Base-by-base conservation (phyloP, 2,888 invertebrate species). In the Cheiracanthium punctorium region DNA sequence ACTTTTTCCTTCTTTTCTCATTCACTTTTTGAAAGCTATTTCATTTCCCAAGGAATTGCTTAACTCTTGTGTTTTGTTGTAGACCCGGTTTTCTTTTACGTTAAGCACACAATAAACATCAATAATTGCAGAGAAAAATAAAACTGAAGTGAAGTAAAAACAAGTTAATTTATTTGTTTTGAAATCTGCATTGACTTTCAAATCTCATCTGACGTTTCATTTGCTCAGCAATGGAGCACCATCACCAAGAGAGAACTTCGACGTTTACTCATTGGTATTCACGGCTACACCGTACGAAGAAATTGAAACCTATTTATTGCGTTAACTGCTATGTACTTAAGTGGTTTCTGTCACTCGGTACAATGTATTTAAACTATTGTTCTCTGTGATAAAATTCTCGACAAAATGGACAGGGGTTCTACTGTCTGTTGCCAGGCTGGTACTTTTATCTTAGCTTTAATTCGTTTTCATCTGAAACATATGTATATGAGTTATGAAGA, bases 291-390 rank as follows among this genome's bases (percentile, higher is more conserved):
- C 12, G 43, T 17, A 7, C 2, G 17, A 2, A 48, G 43, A 48
- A 48, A 48, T 48, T 48, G 43, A 48, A 48, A 48, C 43, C 43
- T 48, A 48, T 48, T 48, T 48, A 48, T 48, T 48, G 43, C 17
- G 43, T 17, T 48, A 48, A 48, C 43, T 17, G 43, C 43, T 48
- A 48, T 48, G 43, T 48, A 48, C 43, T 48, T 48, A 48, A 48
- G 43, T 17, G 17, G 43, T 48, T 48, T 48, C 43, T 48, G 43
- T 48, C 43, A 48, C 14, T 48, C 17, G 2, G 14, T 48, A 48
- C 43, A 48, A 48, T 48, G 43, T 48, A 17, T 48, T 48, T 48
- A 48, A 48, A 48, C 43, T 48, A 48, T 48, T 48, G 43, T 48
- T 48, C 43, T 7, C 43, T 17, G 14, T 17, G 43, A 48, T 48